Base-by-base conservation (phyloP, 37 sponge, comb jelly and placozoan species). In the Theonella swinhoei region DNA sequence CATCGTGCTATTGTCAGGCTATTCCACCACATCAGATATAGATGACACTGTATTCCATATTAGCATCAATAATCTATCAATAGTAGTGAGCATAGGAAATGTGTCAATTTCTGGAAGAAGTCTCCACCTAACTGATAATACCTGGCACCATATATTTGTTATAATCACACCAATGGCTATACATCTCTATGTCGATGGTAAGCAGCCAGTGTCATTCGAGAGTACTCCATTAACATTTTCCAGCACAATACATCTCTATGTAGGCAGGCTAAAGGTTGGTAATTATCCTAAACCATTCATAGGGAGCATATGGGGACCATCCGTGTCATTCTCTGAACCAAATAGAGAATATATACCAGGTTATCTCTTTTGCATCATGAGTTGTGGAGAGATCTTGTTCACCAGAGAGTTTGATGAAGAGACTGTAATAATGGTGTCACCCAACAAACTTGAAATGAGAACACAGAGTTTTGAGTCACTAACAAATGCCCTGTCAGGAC, bases 81-180 rank as follows among this genome's bases (percentile, higher is more conserved):
- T 47, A 47, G 14, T 14, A 47, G 54, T 47, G 54, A 47, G 14
- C 7, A 14, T 47, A 14, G 54, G 54, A 47, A 47, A 47, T 70
- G 72, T 23, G 37, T 32, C 32, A 36, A 37, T 4, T 3, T 37
- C 34, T 70, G 23, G 23, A 33, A 23, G n/a, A n/a, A n/a, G 38
- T 17, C 3, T 14, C 32, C 37, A 28, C 3, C 54, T 47, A 17
- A 47, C 11, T 40, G 74, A 86, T 40, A 78, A 78, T 5, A n/a
- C 29, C 40, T 86, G 87, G 87, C 79, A 86, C 58, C 74, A 78
- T 64, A 3, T 86, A 7, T 28, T 72, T 42, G 63, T 86, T 26
- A 23, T 64, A 17, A 39, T 86, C 1, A 39, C 64, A 36, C 70
- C 80, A 34, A 22, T 2, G 0, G 24, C 38, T 26, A 43, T 32